Evolutionary conservation across 2,797 vertebrate genomes (phyloP), one percentile per base, ranked within the genome.

Genomic region (Pelochelys cantorii): DNA sequence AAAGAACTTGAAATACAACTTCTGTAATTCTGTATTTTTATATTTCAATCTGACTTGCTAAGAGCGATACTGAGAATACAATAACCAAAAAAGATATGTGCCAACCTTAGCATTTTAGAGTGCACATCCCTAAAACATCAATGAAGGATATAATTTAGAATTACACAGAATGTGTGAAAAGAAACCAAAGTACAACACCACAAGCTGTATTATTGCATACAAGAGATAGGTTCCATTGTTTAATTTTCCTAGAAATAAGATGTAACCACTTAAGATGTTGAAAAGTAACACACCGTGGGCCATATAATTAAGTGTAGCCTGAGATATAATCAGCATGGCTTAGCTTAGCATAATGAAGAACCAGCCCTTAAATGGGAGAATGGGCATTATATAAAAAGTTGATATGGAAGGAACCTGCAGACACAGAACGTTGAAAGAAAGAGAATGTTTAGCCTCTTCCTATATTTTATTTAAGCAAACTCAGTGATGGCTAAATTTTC

Each of bases 251-350:
- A 93, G 48, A 79, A 29, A 53, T 91, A 83, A 94, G 83, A 71
- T 95, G 48, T 59, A 89, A 90, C 65, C 85, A 84, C 53, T 94
- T 84, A 92, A 17, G 60, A 84, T 74, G 78, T 29, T 86, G 82
- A 90, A 94, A 91, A 84, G 89, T 90, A 93, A 74, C 86, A 90
- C 81, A 87, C 92, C 42, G 56, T 94, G 77, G 83, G 85, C 48
- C 77, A 85, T 92, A 90, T 89, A 93, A 96, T 95, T 95, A 96
- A 94, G 37, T 57, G 59, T 95, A 92, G 18, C 77, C 86, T 90
- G 83, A 94, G 89, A 77, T 95, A 91, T 91, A 92, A 94, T 96
- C 89, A 87, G 83, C 90, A 86, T 60, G 93, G 59, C 71, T 95
- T 86, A 93, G 59, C 71, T 95, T 86, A 90, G 48, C n/a, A 89